Conservation (phyloP, 1,140 invertebrate species). For the Camponotus pennsylvanicus region DNA sequence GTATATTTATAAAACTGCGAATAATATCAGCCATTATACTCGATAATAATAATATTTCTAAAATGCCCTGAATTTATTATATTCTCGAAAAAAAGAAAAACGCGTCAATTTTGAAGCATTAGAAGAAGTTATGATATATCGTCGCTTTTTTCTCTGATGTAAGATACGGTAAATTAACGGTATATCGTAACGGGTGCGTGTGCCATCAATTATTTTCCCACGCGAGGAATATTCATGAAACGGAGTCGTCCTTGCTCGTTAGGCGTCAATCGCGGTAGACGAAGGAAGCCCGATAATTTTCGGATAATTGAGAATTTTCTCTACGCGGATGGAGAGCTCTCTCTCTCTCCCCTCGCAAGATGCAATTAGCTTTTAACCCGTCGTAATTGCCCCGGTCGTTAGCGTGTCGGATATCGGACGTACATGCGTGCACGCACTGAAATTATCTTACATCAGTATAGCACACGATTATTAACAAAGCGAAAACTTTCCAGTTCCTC, state of each 20-base stretch:
- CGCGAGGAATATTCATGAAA: not conserved
- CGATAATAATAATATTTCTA: not conserved
- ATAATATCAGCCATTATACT: not conserved
- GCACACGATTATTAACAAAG: constrained; percentile 52
- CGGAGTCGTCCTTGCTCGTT: not conserved
- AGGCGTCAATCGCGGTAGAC: constrained; percentile 23
- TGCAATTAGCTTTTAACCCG: constrained; percentile 77
- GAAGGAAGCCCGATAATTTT: constrained; percentile 36
- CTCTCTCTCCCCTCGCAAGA: not conserved
- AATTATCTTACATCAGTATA: constrained; percentile 45
- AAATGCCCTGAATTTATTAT: not conserved
- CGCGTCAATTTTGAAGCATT: not conserved
- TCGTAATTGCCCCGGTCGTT: constrained; percentile 66
- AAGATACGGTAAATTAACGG: not conserved
- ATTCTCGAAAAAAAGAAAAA: not conserved
- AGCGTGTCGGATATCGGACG: constrained; percentile 52
- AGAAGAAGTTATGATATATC: not conserved
- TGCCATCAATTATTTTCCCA: not conserved
- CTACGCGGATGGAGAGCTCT: not conserved
- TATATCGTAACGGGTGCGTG: not conserved
- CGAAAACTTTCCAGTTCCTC: constrained; percentile 25
- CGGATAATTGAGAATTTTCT: constrained; percentile 63
- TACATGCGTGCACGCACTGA: constrained; percentile 36
- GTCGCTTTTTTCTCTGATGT: not conserved
- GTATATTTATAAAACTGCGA: constrained; percentile 27